Percentiles rank a stretch among this genome's conserved stretches.
Conservation (phyloP, 2,797 vertebrate genomes). For the Dicrostonyx torquatus region DNA sequence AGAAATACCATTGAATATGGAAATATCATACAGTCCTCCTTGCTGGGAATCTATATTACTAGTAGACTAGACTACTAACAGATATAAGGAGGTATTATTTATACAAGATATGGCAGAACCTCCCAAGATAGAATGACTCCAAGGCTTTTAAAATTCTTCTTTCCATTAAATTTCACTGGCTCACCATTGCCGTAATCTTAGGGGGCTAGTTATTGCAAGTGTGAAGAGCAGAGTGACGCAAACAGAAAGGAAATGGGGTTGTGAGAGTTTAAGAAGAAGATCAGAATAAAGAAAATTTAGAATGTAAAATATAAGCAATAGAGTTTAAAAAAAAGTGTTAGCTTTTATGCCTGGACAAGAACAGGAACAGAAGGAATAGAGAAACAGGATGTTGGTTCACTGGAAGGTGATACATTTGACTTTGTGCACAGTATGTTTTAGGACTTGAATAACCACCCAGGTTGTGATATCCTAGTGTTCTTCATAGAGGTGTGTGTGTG, state of each 20-base stretch:
- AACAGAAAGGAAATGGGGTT: not conserved
- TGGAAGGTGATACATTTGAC: slow-evolving; percentile 5
- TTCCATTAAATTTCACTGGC: not conserved
- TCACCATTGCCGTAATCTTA: not conserved
- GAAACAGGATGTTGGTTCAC: not conserved
- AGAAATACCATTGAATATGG: slow-evolving; percentile 45
- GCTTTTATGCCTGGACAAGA: slow-evolving; percentile 1
- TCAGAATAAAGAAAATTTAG: not conserved
- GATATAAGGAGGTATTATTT: slow-evolving; percentile 11
- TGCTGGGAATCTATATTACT: not conserved
- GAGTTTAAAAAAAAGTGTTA: not conserved
- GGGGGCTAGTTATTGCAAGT: not conserved
- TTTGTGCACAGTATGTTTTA: slow-evolving; percentile 10
- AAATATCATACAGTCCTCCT: slow-evolving; percentile 11
- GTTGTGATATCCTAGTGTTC: not conserved
- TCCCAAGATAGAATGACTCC: not conserved
- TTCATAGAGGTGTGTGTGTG: not conserved
- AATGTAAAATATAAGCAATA: not conserved
- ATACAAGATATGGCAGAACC: not conserved
- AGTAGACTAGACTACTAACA: not conserved
- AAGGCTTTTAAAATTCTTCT: not conserved
- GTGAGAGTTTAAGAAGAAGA: slow-evolving; percentile 13
- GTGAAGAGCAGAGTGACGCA: not conserved
- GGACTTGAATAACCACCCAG: not conserved
- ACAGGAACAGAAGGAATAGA: not conserved